Percentiles rank a stretch among this genome's conserved stretches.
Evolutionary conservation across 1,140 invertebrate species (phyloP).

Genomic region (Radopholus similis): DNA sequence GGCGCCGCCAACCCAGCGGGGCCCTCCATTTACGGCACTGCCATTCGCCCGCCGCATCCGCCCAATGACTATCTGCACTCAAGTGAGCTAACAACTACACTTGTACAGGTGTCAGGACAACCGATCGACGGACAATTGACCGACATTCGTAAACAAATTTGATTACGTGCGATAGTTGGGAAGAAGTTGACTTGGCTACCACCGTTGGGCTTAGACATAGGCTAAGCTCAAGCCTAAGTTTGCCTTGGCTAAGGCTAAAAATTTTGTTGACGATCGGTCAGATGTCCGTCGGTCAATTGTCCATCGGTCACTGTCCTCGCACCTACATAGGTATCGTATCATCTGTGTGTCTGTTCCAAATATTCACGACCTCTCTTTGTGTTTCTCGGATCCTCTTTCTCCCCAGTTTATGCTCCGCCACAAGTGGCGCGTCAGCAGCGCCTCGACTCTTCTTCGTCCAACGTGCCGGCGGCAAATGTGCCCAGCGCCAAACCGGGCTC

Average conservation of each 20-base stretch:
- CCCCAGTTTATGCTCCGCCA: slow-evolving; percentile 33
- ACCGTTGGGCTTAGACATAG: too few relatives aligned
- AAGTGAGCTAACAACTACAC: slow-evolving; percentile 5
- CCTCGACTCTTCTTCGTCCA: slow-evolving; percentile 17
- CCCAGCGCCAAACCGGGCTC: slow-evolving; percentile 1
- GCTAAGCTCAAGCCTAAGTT: too few relatives aligned
- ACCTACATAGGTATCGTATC: too few relatives aligned
- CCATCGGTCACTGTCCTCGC: too few relatives aligned
- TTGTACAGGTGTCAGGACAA: not conserved
- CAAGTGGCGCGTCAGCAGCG: slow-evolving; percentile 9
- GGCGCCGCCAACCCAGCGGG: not conserved
- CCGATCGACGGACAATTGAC: not conserved
- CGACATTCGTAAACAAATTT: too few relatives aligned
- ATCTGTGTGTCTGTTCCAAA: too few relatives aligned
- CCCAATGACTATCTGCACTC: slow-evolving; percentile 28
- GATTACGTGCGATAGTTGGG: too few relatives aligned
- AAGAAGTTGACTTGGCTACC: too few relatives aligned
- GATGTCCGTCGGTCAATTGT: too few relatives aligned
- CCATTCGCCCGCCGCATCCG: not conserved
- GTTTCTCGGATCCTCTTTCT: too few relatives aligned
- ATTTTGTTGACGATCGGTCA: too few relatives aligned
- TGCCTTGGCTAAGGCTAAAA: not conserved
- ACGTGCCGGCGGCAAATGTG: not conserved
- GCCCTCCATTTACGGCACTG: slow-evolving; percentile 1
- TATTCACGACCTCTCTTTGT: too few relatives aligned